Conservation (phyloP, 1,140 invertebrate genomes). For the Medauroidea extradentata region DNA sequence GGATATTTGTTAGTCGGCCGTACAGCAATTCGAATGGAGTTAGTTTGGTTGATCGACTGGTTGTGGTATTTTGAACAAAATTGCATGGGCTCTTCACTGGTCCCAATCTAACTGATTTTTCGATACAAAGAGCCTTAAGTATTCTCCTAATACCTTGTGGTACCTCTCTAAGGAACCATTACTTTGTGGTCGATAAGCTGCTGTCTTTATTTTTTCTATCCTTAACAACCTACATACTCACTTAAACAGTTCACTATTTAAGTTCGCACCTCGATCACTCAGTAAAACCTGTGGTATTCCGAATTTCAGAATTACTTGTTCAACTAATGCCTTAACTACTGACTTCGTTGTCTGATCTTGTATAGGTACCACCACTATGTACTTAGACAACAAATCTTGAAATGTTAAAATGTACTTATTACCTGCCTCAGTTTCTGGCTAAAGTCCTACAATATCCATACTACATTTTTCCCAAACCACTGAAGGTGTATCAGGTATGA, state of each 20-base stretch:
- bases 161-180: constrained; percentile 28
- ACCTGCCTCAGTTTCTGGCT: constrained; percentile 21
- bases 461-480: constrained; percentile 15
- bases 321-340: constrained; percentile 26
- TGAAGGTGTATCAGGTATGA: constrained; percentile 20
- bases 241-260: constrained; percentile 27
- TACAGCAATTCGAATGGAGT: constrained; percentile 32
- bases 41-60: constrained; percentile 30
- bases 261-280: constrained; percentile 34
- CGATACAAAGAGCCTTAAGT: constrained; percentile 27
- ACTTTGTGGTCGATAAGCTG: constrained; percentile 25
- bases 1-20: constrained; percentile 26
- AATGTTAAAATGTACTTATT: constrained; percentile 34
- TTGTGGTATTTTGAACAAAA: constrained; percentile 30
- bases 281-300: constrained; percentile 31
- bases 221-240: constrained; percentile 24
- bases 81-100: constrained; percentile 7
- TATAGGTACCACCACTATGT: constrained; percentile 18
- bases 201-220: constrained; percentile 28
- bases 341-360: constrained; percentile 26
- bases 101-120: constrained; percentile 33
- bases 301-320: constrained; percentile 28
- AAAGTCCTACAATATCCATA: constrained; percentile 33
- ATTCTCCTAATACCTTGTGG: constrained; percentile 26
- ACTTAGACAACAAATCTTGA: constrained; percentile 35